These are phyloP conservation scores for Charina bottae DNA, from an alignment of 2,113 vertebrate genomes.

Conservation along the genomic window DNA sequence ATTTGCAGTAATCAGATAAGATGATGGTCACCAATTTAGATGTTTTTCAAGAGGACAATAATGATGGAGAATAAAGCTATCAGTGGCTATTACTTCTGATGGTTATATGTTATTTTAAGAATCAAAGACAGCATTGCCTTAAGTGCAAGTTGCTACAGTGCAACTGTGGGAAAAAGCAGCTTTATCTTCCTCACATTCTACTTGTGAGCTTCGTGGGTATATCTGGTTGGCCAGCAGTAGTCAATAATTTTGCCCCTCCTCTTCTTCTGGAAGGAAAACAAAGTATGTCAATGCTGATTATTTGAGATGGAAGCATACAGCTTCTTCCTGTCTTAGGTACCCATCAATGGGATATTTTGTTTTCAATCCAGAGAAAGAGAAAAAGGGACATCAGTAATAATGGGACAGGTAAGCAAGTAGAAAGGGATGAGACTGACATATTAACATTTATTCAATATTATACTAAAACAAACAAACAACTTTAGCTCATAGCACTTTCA, in stretches of 20 bases:
- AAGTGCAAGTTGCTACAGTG: background rate
- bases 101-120: background rate
- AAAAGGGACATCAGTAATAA: background rate
- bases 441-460: background rate
- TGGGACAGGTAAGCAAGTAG: background rate
- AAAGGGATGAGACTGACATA: background rate
- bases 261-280: background rate
- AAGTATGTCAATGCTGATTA: background rate
- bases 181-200: background rate
- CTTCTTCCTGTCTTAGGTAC: background rate
- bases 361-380: background rate
- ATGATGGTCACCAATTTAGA: background rate
- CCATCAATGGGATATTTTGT: background rate
- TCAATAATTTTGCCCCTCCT: background rate
- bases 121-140: background rate
- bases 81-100: background rate
- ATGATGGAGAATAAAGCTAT: background rate
- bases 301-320: background rate
- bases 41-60: background rate
- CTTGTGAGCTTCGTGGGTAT: background rate
- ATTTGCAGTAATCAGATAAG: background rate
- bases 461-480: background rate
- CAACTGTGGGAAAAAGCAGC: background rate
- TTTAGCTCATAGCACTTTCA: background rate
- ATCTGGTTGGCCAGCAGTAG: background rate